phyloP scores from a whole-genome alignment of 2,113 vertebrate species.

The Aleadryas rufinucha region DNA sequence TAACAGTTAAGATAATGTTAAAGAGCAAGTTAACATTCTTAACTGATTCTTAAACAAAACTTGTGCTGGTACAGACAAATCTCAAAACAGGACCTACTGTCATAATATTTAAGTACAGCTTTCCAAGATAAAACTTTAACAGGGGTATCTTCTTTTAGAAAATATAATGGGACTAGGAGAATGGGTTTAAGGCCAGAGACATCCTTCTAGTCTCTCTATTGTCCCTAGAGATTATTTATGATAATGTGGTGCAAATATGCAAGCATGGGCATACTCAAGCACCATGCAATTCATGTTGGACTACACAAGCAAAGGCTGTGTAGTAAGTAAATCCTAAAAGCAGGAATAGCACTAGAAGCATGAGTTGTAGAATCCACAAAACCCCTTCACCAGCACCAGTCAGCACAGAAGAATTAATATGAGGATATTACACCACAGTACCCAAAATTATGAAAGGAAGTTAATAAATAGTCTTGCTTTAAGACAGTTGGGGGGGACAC shows the following conservation, averaged over 20 bases:
- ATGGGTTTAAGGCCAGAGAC: background rate
- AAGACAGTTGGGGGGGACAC: background rate
- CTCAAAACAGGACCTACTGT: background rate
- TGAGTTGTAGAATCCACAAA: background rate
- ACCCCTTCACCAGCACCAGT: background rate
- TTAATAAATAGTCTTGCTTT: background rate
- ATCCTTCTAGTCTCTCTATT: background rate
- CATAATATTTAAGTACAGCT: background rate
- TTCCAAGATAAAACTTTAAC: background rate
- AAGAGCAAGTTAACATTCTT: background rate
- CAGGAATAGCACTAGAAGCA: background rate
- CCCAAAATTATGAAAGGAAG: background rate
- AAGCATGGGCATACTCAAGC: background rate
- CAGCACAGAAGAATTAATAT: background rate
- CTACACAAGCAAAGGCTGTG: fast-evolving
- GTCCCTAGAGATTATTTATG: background rate
- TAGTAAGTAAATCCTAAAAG: background rate
- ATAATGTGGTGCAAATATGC: background rate
- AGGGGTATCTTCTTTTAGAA: background rate
- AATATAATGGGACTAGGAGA: background rate
- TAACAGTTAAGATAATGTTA: background rate
- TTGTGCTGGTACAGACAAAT: background rate
- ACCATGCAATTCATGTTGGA: background rate
- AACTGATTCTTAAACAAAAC: background rate
- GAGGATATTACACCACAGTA: background rate